Evolutionary conservation across 2,797 vertebrate species (phyloP), one percentile per base, ranked within the genome.

Genomic region (Diplodus puntazzo): DNA sequence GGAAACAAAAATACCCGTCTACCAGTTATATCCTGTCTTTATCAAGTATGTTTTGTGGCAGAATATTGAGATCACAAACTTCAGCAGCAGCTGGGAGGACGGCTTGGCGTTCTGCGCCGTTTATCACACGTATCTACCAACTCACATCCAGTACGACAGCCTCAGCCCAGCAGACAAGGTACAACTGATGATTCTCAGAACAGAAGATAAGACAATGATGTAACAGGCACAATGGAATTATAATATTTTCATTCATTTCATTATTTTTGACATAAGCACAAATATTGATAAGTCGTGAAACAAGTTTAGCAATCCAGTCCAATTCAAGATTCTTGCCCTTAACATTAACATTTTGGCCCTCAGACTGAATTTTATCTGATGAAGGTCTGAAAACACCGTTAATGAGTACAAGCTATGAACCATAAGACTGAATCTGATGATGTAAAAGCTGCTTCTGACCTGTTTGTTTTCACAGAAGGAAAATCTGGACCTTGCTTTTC

Each of bases 31-130:
- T 34, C 2, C 43, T 55, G 39, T 67, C 23, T 57, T 79, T 20
- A 55, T 9, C 2, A 1, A 59, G 20, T 79, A 1, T 63, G n/a
- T 62, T 83, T 75, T 84, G 42, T 73, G 48, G 64, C 92, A 96
- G 96, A 91, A 96, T 66, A 95, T 96, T 86, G 96, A 96, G 17
- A 95, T 96, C 75, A 96, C 95, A 43, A 96, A 96, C 88, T 96
- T 96, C 91, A 96, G 95, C 85, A 95, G 91, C 89, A 95, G 95
- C 85, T 96, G 96, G 96, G 95, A 94, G 58, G 95, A 96, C 11
- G 96, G 96, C 50, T 84, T 96, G 90, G 95, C 95, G 0, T 95
- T 96, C 81, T 96, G 96, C 59, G 95, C 96, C 0, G 69, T 96
- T 43, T 95, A 94, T 76, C 95, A 96, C 89, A 95, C 94, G 1